Percentiles rank a stretch among this genome's conserved stretches.
These are phyloP conservation scores for Phrynosoma blainvillii DNA, from an alignment of 2,113 vertebrate species.

Conservation along the genomic window DNA sequence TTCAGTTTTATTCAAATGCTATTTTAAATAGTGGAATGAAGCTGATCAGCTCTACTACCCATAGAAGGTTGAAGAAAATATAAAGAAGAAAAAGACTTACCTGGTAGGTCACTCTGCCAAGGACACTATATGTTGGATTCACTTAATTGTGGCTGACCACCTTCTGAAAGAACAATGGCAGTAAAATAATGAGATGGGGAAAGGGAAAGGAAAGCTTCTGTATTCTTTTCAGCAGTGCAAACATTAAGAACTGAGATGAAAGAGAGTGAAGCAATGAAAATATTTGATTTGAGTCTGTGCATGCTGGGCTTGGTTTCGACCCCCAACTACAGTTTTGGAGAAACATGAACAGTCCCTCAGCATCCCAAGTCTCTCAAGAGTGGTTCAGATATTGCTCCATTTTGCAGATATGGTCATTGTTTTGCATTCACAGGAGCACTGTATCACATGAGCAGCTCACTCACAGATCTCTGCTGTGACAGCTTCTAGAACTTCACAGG, in stretches of 20 bases:
- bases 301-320: background rate
- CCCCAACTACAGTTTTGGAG: background rate
- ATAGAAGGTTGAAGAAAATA: background rate
- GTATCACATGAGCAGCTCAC: background rate
- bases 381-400: background rate
- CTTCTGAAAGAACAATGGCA: background rate
- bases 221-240: too few species aligned
- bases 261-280: too few species aligned
- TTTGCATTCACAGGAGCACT: background rate
- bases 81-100: background rate
- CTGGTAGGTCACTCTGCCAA: background rate
- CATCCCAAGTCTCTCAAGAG: background rate
- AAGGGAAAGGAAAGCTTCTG: too few species aligned
- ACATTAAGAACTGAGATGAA: background rate
- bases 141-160: background rate
- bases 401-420: background rate
- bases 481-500: background rate
- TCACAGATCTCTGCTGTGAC: background rate
- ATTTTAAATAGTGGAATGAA: constrained; percentile 7
- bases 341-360: background rate
- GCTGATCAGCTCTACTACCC: background rate
- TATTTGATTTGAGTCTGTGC: background rate
- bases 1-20: background rate
- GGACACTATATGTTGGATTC: constrained; percentile 3
- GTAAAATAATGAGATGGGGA: background rate